These are phyloP conservation scores for Microtus montanus DNA, from an alignment of 2,113 vertebrate species.

Conservation along the genomic window DNA sequence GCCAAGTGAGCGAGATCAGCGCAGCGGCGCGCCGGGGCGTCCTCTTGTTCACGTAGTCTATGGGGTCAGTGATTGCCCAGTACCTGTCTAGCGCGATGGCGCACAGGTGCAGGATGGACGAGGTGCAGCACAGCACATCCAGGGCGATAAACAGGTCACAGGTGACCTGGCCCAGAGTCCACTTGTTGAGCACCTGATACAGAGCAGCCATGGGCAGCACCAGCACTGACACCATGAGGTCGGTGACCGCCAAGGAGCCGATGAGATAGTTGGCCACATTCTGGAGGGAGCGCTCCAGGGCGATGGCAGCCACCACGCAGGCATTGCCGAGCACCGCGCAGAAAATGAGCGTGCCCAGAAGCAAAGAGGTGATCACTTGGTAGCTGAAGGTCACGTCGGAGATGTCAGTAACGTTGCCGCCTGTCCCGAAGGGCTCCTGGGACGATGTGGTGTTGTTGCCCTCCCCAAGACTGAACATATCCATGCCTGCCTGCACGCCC, in stretches of 20 bases:
- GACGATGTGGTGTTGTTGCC: slow-evolving; percentile 87
- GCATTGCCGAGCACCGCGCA: slow-evolving; percentile 96
- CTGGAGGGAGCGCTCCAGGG: slow-evolving; percentile 96
- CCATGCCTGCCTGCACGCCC: slow-evolving; percentile 66
- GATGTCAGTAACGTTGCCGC: slow-evolving; percentile 80
- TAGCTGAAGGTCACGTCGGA: slow-evolving; percentile 91
- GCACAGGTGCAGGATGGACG: slow-evolving; percentile 98
- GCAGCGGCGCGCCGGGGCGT: slow-evolving; percentile 94
- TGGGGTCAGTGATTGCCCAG: slow-evolving; percentile 98
- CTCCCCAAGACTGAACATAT: background rate
- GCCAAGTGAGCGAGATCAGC: slow-evolving; percentile 96
- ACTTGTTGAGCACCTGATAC: slow-evolving; percentile 98
- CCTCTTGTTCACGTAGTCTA: slow-evolving; percentile 98
- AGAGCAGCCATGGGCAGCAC: slow-evolving; percentile 98
- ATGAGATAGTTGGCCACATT: slow-evolving; percentile 99
- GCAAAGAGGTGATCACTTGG: slow-evolving; percentile 94
- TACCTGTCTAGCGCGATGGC: slow-evolving; percentile 98
- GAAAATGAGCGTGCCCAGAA: slow-evolving; percentile 93
- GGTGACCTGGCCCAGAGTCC: slow-evolving; percentile 96
- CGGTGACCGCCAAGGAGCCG: slow-evolving; percentile 96
- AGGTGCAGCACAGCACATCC: slow-evolving; percentile 98
- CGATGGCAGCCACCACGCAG: slow-evolving; percentile 96
- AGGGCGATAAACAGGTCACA: slow-evolving; percentile 98
- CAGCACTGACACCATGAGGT: slow-evolving; percentile 98
- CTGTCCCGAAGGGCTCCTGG: slow-evolving; percentile 81